These are phyloP conservation scores for Dendrolimus houi DNA, from an alignment of 2,888 invertebrate genomes.

Conservation along the genomic window DNA sequence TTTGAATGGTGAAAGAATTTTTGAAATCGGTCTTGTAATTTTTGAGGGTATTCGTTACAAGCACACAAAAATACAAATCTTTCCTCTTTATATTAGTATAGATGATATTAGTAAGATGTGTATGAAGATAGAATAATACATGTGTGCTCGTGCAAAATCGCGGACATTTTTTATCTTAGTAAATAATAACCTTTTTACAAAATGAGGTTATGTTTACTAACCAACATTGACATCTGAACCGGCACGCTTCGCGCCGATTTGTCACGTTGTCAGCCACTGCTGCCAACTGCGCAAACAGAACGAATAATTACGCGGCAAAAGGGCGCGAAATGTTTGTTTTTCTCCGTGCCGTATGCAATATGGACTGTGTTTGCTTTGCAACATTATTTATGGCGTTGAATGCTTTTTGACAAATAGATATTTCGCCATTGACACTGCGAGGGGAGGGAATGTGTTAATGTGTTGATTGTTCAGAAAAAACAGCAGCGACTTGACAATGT, in stretches of 20 bases:
- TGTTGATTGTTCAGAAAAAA: slow-evolving; percentile 9
- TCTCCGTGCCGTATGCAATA: slow-evolving; percentile 36
- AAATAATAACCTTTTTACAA: background rate
- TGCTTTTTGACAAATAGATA: slow-evolving; percentile 52
- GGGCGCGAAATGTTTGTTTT: slow-evolving; percentile 61
- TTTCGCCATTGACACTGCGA: slow-evolving; percentile 46
- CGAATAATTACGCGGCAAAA: slow-evolving; percentile 34
- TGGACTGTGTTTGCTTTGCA: slow-evolving; percentile 43
- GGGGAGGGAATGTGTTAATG: slow-evolving; percentile 19
- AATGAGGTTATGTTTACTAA: background rate
- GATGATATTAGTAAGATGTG: too few species aligned
- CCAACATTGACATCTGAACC: slow-evolving; percentile 8
- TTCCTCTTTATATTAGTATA: too few species aligned
- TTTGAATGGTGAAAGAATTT: too few species aligned
- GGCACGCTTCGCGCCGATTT: slow-evolving; percentile 30
- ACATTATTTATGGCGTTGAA: slow-evolving; percentile 57
- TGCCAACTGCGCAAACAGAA: slow-evolving; percentile 61
- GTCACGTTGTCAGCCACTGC: slow-evolving; percentile 46
- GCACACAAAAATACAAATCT: too few species aligned
- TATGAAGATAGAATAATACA: too few species aligned
- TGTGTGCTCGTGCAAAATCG: too few species aligned
- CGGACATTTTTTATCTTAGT: too few species aligned
- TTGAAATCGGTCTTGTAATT: too few species aligned
- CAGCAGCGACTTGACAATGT: too few species aligned
- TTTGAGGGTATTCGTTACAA: too few species aligned